Percentiles rank a stretch among this genome's conserved stretches.
phyloP scores from a whole-genome alignment of 2,113 vertebrate genomes.

The Spea bombifrons region DNA sequence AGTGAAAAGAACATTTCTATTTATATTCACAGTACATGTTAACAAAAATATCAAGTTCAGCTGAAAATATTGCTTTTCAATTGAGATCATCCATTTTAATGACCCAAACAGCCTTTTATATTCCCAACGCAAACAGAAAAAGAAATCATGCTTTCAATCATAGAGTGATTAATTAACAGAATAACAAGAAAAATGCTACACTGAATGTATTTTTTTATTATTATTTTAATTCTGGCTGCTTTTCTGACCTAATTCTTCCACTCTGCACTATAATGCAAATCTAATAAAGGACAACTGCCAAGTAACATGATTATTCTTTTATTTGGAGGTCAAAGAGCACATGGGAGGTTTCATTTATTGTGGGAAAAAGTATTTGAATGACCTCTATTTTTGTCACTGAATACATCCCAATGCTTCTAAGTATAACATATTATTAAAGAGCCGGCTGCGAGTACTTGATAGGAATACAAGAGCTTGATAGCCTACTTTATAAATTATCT shows the following conservation, averaged over 20 bases:
- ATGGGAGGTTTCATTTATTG: conserved; percentile 15
- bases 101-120: not conserved
- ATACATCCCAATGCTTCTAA: too few species aligned
- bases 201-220: not conserved
- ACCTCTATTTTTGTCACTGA: not conserved
- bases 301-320: not conserved
- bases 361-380: conserved; percentile 12
- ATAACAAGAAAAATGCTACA: not conserved
- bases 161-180: not conserved
- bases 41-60: not conserved
- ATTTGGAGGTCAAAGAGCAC: conserved; percentile 6
- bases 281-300: conserved; percentile 27
- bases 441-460: too few species aligned
- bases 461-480: too few species aligned
- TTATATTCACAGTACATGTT: too few species aligned
- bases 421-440: too few species aligned
- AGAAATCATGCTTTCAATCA: not conserved
- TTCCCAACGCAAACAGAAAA: not conserved
- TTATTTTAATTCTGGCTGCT: not conserved
- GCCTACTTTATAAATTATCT: too few species aligned
- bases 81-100: not conserved
- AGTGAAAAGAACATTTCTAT: too few species aligned
- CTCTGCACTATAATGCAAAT: conserved; percentile 26
- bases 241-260: conserved; percentile 23
- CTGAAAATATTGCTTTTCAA: not conserved